Conservation (phyloP, 64 coral and sea anemone genomes). For the Astreopora myriophthalma region DNA sequence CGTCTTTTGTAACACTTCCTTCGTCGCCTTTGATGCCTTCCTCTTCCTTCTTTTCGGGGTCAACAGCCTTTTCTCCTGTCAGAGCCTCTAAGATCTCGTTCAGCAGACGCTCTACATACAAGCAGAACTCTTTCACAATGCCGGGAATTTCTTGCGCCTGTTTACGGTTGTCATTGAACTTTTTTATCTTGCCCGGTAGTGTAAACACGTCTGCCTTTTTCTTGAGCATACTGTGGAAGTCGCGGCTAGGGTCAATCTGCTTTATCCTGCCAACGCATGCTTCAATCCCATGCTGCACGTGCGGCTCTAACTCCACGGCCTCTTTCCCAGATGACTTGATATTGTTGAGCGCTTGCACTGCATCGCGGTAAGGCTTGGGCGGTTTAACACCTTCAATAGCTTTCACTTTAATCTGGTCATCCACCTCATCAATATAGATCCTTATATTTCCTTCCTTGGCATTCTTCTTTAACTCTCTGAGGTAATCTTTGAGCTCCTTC, state of each 20-base stretch:
- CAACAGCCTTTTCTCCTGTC: constrained; percentile 40
- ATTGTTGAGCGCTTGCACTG: constrained; percentile 64
- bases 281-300: constrained; percentile 64
- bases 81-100: constrained; percentile 66
- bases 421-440: constrained; percentile 74
- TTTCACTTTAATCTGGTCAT: constrained; percentile 74
- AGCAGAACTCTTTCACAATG: constrained; percentile 71
- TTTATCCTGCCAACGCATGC: constrained; percentile 46
- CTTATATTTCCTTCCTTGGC: constrained; percentile 83
- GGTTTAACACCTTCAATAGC: constrained; percentile 76
- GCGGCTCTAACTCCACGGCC: constrained; percentile 62
- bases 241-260: constrained; percentile 56
- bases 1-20: background rate
- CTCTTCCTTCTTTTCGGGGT: constrained; percentile 41
- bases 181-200: constrained; percentile 80
- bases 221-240: constrained; percentile 73
- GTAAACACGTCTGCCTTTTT: constrained; percentile 39
- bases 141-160: constrained; percentile 78
- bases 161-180: constrained; percentile 86
- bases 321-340: constrained; percentile 55
- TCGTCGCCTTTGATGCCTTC: background rate
- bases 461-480: constrained; percentile 82
- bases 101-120: constrained; percentile 60
- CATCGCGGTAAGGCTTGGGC: constrained; percentile 79
- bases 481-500: constrained; percentile 77